These are phyloP conservation scores for Lordiphosa clarofinis DNA, from an alignment of 1,140 invertebrate species.

Conservation along the genomic window DNA sequence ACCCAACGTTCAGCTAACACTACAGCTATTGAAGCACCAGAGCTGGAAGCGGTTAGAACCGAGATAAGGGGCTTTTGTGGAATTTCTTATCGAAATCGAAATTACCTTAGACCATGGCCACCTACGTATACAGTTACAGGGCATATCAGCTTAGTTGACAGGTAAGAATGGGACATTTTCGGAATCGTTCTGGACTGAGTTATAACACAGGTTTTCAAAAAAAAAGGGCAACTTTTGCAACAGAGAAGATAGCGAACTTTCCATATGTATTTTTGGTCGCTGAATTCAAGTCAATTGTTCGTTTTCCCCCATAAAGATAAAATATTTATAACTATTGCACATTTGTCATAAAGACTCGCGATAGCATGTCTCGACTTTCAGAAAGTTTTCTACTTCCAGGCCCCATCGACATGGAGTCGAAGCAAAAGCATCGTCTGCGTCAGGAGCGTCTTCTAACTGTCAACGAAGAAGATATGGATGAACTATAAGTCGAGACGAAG, in stretches of 20 bases:
- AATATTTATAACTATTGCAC: too few species aligned
- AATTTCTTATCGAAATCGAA: conserved; percentile 68
- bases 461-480: conserved; percentile 77
- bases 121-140: conserved; percentile 18
- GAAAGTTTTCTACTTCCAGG: conserved; percentile 83
- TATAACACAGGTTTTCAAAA: too few species aligned
- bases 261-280: too few species aligned
- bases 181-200: too few species aligned
- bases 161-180: not conserved
- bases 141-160: conserved; percentile 22
- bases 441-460: conserved; percentile 79
- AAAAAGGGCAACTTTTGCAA: too few species aligned
- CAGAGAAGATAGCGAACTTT: too few species aligned
- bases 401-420: conserved; percentile 80
- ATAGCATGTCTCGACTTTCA: conserved; percentile 16
- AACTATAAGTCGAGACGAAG: conserved; percentile 82
- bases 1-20: conserved; percentile 5
- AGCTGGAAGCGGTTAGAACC: conserved; percentile 8
- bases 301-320: too few species aligned
- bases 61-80: conserved; percentile 59
- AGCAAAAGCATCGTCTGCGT: conserved; percentile 81
- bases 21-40: conserved; percentile 31
- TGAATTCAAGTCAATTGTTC: too few species aligned
- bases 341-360: too few species aligned
- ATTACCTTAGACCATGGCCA: conserved; percentile 40